These are phyloP conservation scores for Actinia tenebrosa DNA, from an alignment of 64 coral and sea anemone genomes.

Conservation along the genomic window DNA sequence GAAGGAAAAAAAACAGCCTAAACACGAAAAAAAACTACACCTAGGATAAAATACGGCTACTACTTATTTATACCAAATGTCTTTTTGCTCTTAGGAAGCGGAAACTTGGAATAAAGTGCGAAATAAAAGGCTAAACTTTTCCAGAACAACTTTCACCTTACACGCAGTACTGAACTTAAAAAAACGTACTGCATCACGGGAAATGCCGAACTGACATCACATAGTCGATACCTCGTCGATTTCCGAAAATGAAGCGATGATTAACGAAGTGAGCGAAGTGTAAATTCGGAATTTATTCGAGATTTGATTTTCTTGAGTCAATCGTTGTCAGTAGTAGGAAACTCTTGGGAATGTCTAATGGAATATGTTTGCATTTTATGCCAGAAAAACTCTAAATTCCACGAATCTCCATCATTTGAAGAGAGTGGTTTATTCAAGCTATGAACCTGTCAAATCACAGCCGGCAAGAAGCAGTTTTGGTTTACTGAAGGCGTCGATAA, in stretches of 20 bases:
- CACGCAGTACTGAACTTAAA: not conserved
- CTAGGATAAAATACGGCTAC: not conserved
- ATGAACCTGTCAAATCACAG: constrained; percentile 29
- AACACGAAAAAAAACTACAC: not conserved
- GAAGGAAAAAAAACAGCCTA: not conserved
- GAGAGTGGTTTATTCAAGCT: constrained; percentile 16
- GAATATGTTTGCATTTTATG: constrained; percentile 30
- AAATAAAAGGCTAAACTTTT: not conserved
- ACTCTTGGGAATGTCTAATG: not conserved
- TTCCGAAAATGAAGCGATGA: not conserved
- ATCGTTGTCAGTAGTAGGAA: not conserved
- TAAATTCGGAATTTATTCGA: not conserved
- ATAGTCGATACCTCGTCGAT: not conserved
- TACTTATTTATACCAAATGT: not conserved
- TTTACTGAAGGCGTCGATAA: constrained; percentile 26
- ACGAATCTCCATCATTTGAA: not conserved
- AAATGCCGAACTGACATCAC: not conserved
- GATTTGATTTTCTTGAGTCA: not conserved
- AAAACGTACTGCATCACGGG: not conserved
- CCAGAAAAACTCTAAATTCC: constrained; percentile 4
- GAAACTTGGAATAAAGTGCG: not conserved
- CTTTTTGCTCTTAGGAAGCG: not conserved
- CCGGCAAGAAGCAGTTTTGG: constrained; percentile 29
- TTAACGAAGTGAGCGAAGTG: not conserved
- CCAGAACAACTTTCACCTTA: not conserved